Conservation (phyloP, 2,797 vertebrate genomes). For the Sebastes flavidus region DNA sequence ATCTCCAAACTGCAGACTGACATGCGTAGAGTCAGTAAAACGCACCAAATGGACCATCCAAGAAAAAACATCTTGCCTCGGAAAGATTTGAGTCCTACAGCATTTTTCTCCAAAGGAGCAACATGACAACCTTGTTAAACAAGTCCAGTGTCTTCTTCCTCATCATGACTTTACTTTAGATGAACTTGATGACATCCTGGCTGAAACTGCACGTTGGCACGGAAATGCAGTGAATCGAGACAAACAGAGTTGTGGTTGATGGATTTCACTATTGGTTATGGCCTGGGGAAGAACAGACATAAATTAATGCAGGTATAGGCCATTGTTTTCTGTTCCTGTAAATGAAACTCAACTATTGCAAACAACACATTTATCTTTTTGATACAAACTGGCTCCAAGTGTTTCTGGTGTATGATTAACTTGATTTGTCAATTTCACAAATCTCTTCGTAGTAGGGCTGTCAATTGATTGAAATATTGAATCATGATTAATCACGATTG, state of each 20-base stretch:
- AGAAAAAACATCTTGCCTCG: constrained; percentile 48
- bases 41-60: constrained; percentile 20
- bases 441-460: neutral
- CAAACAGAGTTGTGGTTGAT: neutral
- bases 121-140: constrained; percentile 1
- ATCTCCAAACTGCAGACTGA: constrained; percentile 32
- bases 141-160: constrained; percentile 4
- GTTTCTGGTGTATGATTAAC: neutral
- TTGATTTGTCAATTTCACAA: neutral
- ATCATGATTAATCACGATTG: too few species aligned
- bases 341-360: neutral
- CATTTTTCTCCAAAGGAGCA: neutral
- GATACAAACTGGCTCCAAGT: neutral
- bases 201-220: neutral
- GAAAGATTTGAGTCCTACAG: neutral
- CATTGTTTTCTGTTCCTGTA: neutral
- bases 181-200: neutral
- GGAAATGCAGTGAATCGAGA: neutral
- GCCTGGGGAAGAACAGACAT: constrained; percentile 13
- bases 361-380: neutral
- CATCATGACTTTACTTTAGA: neutral
- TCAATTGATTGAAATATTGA: too few species aligned
- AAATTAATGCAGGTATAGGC: neutral
- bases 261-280: neutral
- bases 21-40: constrained; percentile 28